Conservation (phyloP, 2,797 vertebrate genomes). For the Paramormyrops hopkinsi region DNA sequence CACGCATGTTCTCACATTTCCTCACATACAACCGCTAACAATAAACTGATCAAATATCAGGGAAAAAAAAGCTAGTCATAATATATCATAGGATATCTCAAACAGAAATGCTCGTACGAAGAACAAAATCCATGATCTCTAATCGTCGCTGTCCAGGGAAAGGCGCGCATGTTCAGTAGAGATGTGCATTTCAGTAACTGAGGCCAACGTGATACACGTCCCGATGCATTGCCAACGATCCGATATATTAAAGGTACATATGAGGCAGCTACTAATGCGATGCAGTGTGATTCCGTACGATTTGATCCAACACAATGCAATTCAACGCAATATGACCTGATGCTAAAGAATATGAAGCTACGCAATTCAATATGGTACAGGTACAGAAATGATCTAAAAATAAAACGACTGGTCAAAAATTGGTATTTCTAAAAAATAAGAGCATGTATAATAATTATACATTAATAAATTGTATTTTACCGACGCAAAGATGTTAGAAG, state of each 20-base stretch:
- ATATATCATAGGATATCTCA: neutral
- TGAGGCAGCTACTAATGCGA: neutral
- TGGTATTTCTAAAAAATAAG: neutral
- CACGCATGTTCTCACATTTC: neutral
- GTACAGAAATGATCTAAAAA: neutral
- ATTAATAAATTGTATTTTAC: neutral
- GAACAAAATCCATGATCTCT: neutral
- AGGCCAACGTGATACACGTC: neutral
- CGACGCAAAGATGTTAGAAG: neutral
- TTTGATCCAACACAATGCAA: neutral
- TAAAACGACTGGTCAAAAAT: neutral
- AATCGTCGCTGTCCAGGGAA: neutral
- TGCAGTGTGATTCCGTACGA: neutral
- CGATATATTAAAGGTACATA: neutral
- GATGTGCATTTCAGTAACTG: neutral
- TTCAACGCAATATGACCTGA: neutral
- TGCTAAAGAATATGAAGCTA: neutral
- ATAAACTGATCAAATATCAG: neutral
- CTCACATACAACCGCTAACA: neutral
- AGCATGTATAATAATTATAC: neutral
- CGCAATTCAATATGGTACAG: neutral
- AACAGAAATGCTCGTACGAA: neutral
- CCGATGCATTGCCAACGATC: neutral
- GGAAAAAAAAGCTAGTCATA: neutral
- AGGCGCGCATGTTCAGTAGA: neutral